Conservation (phyloP, 1,140 invertebrate species). For the Neocloeon triangulifer region DNA sequence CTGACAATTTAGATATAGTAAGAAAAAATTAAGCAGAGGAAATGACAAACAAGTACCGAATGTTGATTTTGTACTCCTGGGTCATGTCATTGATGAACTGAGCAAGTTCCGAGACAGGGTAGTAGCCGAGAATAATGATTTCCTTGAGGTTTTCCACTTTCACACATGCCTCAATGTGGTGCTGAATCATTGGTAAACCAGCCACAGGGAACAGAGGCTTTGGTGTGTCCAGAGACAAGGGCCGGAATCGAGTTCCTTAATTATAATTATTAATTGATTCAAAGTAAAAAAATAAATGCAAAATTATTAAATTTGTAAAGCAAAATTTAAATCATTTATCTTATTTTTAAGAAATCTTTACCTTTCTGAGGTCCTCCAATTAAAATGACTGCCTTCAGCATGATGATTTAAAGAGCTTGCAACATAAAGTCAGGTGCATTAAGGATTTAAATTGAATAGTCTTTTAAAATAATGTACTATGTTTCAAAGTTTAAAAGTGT, state of each 20-base stretch:
- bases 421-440: too few species aligned
- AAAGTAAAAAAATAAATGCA: constrained; percentile 2
- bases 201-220: constrained; percentile 95
- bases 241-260: constrained; percentile 78
- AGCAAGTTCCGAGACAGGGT: constrained; percentile 55
- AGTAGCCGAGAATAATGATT: constrained; percentile 86
- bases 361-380: constrained; percentile 42
- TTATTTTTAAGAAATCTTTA: constrained; percentile 11
- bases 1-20: constrained; percentile 18
- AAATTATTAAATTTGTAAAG: constrained; percentile 2
- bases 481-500: too few species aligned
- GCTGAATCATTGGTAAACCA: constrained; percentile 82
- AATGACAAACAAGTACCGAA: constrained; percentile 46
- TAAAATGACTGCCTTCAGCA: constrained; percentile 34
- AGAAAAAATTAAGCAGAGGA: constrained; percentile 1
- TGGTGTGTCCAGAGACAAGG: constrained; percentile 84
- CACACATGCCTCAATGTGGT: constrained; percentile 88
- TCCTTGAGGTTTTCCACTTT: constrained; percentile 60
- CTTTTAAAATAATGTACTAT: too few species aligned
- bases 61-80: constrained; percentile 55
- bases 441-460: too few species aligned
- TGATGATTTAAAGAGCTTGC: too few species aligned
- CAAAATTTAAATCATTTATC: too few species aligned
- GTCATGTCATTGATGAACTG: constrained; percentile 70
- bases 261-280: constrained; percentile 10